Base-by-base conservation (phyloP, 2,888 invertebrate genomes). In the Epinotia brunnichana region DNA sequence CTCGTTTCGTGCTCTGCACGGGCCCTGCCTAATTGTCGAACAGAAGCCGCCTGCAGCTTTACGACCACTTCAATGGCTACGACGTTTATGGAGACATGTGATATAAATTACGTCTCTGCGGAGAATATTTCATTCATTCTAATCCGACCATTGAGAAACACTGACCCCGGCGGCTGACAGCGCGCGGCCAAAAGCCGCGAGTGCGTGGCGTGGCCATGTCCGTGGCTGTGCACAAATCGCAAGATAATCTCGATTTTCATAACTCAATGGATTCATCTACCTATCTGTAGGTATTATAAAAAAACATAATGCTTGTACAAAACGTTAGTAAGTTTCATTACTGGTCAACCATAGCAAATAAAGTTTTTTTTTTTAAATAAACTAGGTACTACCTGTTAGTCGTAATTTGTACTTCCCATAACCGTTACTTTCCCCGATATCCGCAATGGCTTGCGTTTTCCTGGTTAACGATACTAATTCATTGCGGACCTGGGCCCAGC, bases 41-140 rank as follows among this genome's bases (percentile, higher is more conserved):
- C 92, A 90, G 92, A 88, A 93, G 92, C 90, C 85, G 84, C 79
- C 82, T 82, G 84, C 82, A 76, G 82, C 83, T 84, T 89, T 89
- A 90, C 85, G 82, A 83, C 86, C 79, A 76, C 79, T 80, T 83
- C 82, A 83, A 83, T 84, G 84, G 81, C 79, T 80, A 76, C 79
- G 81, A 84, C 88, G 79, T 87, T 90, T 92, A 90, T 88, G 91
- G 90, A 86, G 85, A 86, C 85, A 88, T 89, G 86, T 83, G 80
- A 82, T 84, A 85, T 90, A 87, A 90, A 90, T 90, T 87, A 88
- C 83, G 79, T 90, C 83, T 86, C 87, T 79, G 78, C 77, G 77
- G 79, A 87, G 90, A 91, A 91, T 90, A 85, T 89, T 91, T 89
- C 91, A 92, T 92, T 92, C 90, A 91, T 90, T 90, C 86, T 87